These are phyloP conservation scores for Phodopus roborovskii DNA, from an alignment of 2,113 vertebrate genomes.

Conservation along the genomic window DNA sequence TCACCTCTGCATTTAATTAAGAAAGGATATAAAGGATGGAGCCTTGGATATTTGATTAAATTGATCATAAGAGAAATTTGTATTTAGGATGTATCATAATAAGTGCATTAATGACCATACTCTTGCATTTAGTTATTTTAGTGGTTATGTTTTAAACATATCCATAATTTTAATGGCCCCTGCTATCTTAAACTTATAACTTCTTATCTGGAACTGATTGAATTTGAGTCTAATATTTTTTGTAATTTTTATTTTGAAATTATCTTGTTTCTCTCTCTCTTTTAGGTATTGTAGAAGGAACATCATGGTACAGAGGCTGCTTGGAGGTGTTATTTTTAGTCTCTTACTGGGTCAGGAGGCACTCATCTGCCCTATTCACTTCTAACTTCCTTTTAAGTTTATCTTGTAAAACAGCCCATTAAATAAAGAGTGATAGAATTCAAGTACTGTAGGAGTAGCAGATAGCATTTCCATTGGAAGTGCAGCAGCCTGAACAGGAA, in stretches of 20 bases:
- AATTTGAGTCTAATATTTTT: background rate
- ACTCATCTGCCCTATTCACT: conserved; percentile 36
- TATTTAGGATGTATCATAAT: background rate
- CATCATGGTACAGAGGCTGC: background rate
- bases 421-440: conserved; percentile 39
- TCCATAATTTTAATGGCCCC: background rate
- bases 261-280: background rate
- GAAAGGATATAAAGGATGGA: background rate
- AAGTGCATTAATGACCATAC: background rate
- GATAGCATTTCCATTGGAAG: conserved; percentile 59
- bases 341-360: background rate
- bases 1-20: background rate
- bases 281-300: background rate
- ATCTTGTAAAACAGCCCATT: conserved; percentile 34
- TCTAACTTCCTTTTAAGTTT: conserved; percentile 66
- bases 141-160: background rate
- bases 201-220: background rate
- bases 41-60: background rate
- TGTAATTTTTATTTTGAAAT: background rate
- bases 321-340: background rate
- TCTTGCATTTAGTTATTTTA: background rate
- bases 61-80: background rate
- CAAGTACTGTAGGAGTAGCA: background rate
- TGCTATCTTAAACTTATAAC: background rate
- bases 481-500: background rate